These are phyloP conservation scores for Scrobipalpa costella DNA, from an alignment of 2,888 invertebrate species.

Conservation along the genomic window DNA sequence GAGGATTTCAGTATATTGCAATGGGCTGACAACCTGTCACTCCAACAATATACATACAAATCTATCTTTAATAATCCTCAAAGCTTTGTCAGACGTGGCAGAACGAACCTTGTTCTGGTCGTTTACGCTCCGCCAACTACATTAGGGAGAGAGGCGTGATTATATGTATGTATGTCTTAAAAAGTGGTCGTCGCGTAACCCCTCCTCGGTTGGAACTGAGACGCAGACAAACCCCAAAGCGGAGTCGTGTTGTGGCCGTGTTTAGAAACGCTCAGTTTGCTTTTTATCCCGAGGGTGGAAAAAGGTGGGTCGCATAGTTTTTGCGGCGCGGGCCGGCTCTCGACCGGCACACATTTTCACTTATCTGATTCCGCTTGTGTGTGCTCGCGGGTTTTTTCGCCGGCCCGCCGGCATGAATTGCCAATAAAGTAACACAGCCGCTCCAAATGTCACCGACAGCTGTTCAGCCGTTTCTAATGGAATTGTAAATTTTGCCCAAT, in stretches of 20 bases:
- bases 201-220: too few species aligned
- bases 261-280: background rate
- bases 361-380: constrained; percentile 51
- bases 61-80: too few species aligned
- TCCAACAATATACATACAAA: too few species aligned
- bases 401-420: constrained; percentile 38
- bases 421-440: constrained; percentile 47
- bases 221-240: background rate
- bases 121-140: too few species aligned
- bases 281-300: constrained; percentile 9
- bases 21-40: too few species aligned
- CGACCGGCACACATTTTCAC: constrained; percentile 38
- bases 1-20: too few species aligned
- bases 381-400: constrained; percentile 42
- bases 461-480: constrained; percentile 35
- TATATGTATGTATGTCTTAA: too few species aligned
- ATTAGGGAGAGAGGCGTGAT: too few species aligned
- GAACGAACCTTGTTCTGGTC: too few species aligned
- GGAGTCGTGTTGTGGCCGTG: background rate
- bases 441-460: constrained; percentile 43
- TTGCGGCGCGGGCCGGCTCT: constrained; percentile 29
- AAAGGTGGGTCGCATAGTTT: constrained; percentile 1
- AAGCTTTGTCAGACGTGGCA: too few species aligned
- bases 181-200: too few species aligned
- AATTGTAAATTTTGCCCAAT: constrained; percentile 36